phyloP scores from a whole-genome alignment of 1,140 invertebrate species.

The Varroa destructor region DNA sequence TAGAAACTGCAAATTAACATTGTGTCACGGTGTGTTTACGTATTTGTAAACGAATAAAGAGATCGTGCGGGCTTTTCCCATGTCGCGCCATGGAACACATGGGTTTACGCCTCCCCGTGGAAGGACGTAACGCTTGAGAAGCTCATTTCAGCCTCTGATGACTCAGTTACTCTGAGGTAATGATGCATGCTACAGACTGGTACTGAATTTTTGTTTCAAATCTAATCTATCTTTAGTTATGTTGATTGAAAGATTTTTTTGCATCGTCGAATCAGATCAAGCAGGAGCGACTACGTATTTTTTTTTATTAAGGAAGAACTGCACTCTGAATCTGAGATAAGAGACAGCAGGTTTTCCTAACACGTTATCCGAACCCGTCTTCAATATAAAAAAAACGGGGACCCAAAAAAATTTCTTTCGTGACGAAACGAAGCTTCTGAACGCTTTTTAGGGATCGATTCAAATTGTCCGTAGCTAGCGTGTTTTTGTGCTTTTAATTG shows the following conservation, averaged over 20 bases:
- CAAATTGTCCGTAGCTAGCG: background rate
- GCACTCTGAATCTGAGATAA: background rate
- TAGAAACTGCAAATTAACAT: too few relatives aligned
- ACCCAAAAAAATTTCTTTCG: too few relatives aligned
- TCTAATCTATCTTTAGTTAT: too few relatives aligned
- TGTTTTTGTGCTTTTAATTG: background rate
- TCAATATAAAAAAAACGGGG: too few relatives aligned
- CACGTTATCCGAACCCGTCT: too few relatives aligned
- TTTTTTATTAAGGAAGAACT: background rate
- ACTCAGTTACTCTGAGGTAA: background rate
- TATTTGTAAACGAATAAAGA: background rate
- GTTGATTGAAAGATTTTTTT: too few relatives aligned
- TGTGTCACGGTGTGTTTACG: too few relatives aligned
- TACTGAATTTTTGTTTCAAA: too few relatives aligned
- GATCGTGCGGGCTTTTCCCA: conserved; percentile 18
- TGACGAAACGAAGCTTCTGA: too few relatives aligned
- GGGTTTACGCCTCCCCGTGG: conserved; percentile 24
- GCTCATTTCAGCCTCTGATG: background rate
- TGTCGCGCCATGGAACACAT: conserved; percentile 11
- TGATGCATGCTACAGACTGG: background rate
- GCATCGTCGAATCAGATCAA: too few relatives aligned
- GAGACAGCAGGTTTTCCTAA: background rate
- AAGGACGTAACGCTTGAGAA: background rate
- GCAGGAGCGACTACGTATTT: too few relatives aligned
- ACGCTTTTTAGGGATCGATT: too few relatives aligned